These are phyloP conservation scores for Agrilus cyanescens DNA, from an alignment of 2,888 invertebrate species.

Conservation along the genomic window DNA sequence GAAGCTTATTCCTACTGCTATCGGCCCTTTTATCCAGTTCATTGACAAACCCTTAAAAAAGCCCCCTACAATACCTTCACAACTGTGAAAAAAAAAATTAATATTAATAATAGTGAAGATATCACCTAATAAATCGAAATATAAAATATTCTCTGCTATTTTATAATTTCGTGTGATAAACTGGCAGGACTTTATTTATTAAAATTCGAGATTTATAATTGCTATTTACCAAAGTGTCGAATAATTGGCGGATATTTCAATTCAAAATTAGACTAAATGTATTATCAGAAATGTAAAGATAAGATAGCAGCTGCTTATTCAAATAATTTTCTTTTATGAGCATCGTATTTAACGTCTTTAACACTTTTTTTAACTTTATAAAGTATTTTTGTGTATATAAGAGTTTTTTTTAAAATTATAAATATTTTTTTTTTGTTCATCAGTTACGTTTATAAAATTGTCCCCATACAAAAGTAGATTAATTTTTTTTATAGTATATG, in stretches of 20 bases:
- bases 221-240: background rate
- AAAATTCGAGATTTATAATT: background rate
- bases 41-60: constrained; percentile 98
- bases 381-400: too few relatives aligned
- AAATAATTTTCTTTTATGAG: too few relatives aligned
- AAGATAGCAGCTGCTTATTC: too few relatives aligned
- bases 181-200: background rate
- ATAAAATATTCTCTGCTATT: background rate
- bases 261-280: too few relatives aligned
- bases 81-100: constrained; percentile 39
- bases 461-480: too few relatives aligned
- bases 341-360: too few relatives aligned
- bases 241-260: background rate
- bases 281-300: too few relatives aligned
- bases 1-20: constrained; percentile 91
- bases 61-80: constrained; percentile 79
- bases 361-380: too few relatives aligned
- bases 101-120: background rate
- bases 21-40: constrained; percentile 96
- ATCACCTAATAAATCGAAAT: background rate
- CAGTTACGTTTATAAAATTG: too few relatives aligned
- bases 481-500: too few relatives aligned
- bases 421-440: too few relatives aligned
- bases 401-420: too few relatives aligned
- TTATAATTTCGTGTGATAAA: background rate